A percentile compares a stretch with the other conserved stretches of the same genome.
Evolutionary conservation across 2,888 invertebrate species (phyloP).

Genomic region (Ceraclea dissimilis): DNA sequence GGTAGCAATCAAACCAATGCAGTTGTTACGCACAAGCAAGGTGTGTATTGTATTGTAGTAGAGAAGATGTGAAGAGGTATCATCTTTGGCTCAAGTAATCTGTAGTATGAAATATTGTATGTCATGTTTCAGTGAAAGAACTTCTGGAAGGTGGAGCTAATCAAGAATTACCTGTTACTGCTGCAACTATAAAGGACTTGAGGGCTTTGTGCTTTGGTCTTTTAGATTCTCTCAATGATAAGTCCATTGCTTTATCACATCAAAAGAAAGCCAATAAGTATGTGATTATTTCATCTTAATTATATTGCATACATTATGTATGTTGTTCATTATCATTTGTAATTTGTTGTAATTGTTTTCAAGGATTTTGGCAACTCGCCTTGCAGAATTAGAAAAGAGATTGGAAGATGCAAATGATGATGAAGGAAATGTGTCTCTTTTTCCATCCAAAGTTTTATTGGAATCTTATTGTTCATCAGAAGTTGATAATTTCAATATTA

Average conservation of each 20-base stretch:
- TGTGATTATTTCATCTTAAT: conserved; percentile 27
- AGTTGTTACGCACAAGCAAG: conserved; percentile 76
- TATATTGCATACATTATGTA: too few species aligned
- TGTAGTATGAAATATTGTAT: neutral
- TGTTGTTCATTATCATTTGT: neutral
- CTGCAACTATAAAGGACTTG: conserved; percentile 65
- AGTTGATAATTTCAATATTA: conserved; percentile 34
- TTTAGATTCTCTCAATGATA: conserved; percentile 78
- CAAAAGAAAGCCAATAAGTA: conserved; percentile 83
- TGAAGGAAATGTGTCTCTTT: conserved; percentile 45
- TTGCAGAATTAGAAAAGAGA: conserved; percentile 74
- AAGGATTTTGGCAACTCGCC: conserved; percentile 73
- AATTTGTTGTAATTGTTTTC: conserved; percentile 26
- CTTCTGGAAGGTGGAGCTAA: conserved; percentile 57
- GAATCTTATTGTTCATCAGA: conserved; percentile 51
- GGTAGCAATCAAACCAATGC: conserved; percentile 59
- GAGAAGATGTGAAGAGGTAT: too few species aligned
- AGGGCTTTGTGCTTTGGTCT: conserved; percentile 71
- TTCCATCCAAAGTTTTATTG: conserved; percentile 59
- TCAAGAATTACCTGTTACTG: conserved; percentile 50
- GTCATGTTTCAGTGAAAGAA: conserved; percentile 55
- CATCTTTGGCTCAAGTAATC: neutral
- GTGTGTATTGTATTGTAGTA: conserved; percentile 39
- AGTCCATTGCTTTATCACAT: conserved; percentile 74
- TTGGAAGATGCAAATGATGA: conserved; percentile 55